These are phyloP conservation scores for Apostichopus parvimensis DNA, from an alignment of 35 echinoderm and acorn worm species.

Conservation along the genomic window DNA sequence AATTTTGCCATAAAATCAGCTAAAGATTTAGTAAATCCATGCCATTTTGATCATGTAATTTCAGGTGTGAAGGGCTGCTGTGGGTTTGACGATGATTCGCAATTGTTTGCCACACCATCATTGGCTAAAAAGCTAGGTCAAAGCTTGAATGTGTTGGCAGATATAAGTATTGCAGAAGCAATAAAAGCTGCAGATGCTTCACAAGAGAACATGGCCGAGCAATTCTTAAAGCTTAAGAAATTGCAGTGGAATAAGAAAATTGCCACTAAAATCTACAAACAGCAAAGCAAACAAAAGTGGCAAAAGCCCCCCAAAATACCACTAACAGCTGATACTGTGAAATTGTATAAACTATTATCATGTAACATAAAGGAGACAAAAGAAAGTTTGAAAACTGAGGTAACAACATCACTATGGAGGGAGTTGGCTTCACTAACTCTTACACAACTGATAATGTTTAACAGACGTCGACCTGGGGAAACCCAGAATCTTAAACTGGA, in stretches of 20 bases:
- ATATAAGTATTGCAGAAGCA: no score
- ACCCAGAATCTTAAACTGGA: neutral
- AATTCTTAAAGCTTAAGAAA: neutral
- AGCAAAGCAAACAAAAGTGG: neutral
- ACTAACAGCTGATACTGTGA: conserved; percentile 50
- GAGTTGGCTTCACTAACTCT: conserved; percentile 1
- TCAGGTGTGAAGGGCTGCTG: neutral
- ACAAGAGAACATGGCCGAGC: neutral
- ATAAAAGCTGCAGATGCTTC: neutral
- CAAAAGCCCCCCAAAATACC: conserved; percentile 19
- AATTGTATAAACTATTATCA: conserved; percentile 14
- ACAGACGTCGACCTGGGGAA: neutral
- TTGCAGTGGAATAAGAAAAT: neutral
- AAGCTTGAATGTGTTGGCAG: no score
- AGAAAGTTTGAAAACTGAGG: conserved; percentile 3
- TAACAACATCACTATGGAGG: neutral
- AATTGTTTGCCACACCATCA: no score
- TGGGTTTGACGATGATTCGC: conserved; percentile 6
- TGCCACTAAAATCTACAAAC: neutral
- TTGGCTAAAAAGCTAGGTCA: no score
- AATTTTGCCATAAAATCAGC: neutral
- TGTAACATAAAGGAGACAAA: conserved; percentile 27
- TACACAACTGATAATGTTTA: neutral
- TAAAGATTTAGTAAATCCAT: conserved; percentile 30
- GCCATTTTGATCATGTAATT: conserved; percentile 11